Evolutionary conservation across 2,888 invertebrate genomes (phyloP).

Genomic region (Pharmacophagus antenor): DNA sequence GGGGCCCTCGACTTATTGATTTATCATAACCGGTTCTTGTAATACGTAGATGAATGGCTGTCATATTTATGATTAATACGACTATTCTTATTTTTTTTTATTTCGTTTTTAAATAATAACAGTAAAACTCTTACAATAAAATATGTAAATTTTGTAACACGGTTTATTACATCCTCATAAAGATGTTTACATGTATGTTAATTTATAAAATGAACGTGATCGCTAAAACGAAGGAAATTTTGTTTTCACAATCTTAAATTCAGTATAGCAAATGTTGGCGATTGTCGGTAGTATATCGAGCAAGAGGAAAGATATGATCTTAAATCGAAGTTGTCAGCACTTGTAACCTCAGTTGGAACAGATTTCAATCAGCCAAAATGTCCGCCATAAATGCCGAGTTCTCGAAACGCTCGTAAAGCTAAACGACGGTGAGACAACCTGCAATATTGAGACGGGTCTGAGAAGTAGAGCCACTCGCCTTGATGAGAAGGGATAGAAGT

Average conservation of each 20-base stretch:
- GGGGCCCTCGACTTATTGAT: conserved; percentile 15
- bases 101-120: neutral
- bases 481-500: conserved; percentile 49
- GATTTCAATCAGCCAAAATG: conserved; percentile 37
- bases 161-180: neutral
- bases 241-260: no score
- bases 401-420: conserved; percentile 52
- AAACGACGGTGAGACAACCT: conserved; percentile 45
- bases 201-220: no score
- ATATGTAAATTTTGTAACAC: neutral
- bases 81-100: neutral
- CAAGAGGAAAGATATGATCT: neutral
- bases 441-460: conserved; percentile 40
- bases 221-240: no score
- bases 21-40: conserved; percentile 21
- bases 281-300: neutral
- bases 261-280: no score
- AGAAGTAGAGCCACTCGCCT: conserved; percentile 52
- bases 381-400: conserved; percentile 44
- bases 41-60: neutral
- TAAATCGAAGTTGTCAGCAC: neutral
- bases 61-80: neutral
- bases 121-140: neutral
- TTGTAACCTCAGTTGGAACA: conserved; percentile 14
- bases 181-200: no score